phyloP scores from a whole-genome alignment of 2,113 vertebrate genomes.

The Hippoglossus stenolepis region DNA sequence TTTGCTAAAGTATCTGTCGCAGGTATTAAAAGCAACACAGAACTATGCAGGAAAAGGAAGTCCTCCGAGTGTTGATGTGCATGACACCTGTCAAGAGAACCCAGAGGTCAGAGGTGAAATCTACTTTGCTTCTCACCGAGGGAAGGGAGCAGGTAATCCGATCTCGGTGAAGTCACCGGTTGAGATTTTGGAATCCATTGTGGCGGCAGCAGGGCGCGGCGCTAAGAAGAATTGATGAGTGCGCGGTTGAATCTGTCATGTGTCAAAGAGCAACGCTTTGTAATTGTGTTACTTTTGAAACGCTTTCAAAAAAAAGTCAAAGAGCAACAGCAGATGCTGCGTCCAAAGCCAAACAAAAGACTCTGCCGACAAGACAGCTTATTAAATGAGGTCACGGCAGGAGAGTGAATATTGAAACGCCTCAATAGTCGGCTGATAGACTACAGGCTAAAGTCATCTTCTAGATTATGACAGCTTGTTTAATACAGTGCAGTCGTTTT shows the following conservation, averaged over 20 bases:
- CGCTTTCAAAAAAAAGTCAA: constrained; percentile 39
- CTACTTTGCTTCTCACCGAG: constrained; percentile 53
- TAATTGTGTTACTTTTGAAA: constrained; percentile 50
- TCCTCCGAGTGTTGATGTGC: constrained; percentile 11
- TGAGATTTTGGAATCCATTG: constrained; percentile 68
- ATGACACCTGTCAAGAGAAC: constrained; percentile 55
- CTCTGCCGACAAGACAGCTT: constrained; percentile 2
- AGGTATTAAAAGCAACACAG: neutral
- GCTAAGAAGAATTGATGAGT: constrained; percentile 51
- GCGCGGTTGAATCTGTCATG: constrained; percentile 59
- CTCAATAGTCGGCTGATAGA: constrained; percentile 2
- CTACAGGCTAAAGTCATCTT: constrained; percentile 29
- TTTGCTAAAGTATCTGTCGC: neutral
- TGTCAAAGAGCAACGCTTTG: constrained; percentile 50
- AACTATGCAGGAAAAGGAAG: constrained; percentile 31
- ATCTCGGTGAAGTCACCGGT: constrained; percentile 76
- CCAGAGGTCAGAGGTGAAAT: constrained; percentile 68
- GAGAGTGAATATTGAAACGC: constrained; percentile 26
- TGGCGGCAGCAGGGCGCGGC: constrained; percentile 59
- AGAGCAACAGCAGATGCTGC: constrained; percentile 35
- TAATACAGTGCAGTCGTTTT: constrained; percentile 22
- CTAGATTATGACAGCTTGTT: constrained; percentile 33
- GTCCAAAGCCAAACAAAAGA: constrained; percentile 36
- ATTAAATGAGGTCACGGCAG: constrained; percentile 55
- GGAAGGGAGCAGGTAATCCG: constrained; percentile 60